phyloP scores from a whole-genome alignment of 2,888 invertebrate genomes.

The Mactromeris polynyma region DNA sequence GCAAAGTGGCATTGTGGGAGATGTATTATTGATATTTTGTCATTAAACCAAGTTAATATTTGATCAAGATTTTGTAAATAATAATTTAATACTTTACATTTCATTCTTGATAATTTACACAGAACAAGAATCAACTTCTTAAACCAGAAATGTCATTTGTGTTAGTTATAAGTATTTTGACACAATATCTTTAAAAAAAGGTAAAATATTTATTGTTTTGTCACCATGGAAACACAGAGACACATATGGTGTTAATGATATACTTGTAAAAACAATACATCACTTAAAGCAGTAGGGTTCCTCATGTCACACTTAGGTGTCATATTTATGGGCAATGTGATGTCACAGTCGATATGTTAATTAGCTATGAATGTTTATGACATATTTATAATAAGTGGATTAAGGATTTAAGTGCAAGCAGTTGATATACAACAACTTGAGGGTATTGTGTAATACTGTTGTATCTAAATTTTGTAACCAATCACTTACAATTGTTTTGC shows the following conservation, averaged over 20 bases:
- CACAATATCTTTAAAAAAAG: too few relatives aligned
- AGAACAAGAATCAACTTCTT: too few relatives aligned
- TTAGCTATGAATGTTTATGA: constrained; percentile 1
- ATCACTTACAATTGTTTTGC: too few relatives aligned
- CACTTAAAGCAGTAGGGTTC: constrained; percentile 12
- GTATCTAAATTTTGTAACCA: too few relatives aligned
- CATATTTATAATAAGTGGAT: background rate
- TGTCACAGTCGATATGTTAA: constrained; percentile 2
- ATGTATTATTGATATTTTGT: background rate
- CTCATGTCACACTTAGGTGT: constrained; percentile 59
- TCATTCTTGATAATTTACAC: too few relatives aligned
- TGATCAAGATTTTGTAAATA: too few relatives aligned
- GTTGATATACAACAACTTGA: background rate
- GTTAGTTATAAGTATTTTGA: too few relatives aligned
- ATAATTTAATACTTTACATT: too few relatives aligned
- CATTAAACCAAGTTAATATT: background rate
- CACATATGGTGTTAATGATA: background rate
- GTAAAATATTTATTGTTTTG: background rate
- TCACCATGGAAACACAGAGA: background rate
- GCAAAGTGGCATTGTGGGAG: background rate
- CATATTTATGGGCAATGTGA: constrained; percentile 37
- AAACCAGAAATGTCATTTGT: too few relatives aligned
- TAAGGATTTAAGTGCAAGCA: background rate
- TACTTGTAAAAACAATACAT: constrained; percentile 13
- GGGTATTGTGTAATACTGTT: too few relatives aligned